Evolutionary conservation across 2,797 vertebrate species (phyloP).

Genomic region (Limnodromus scolopaceus): DNA sequence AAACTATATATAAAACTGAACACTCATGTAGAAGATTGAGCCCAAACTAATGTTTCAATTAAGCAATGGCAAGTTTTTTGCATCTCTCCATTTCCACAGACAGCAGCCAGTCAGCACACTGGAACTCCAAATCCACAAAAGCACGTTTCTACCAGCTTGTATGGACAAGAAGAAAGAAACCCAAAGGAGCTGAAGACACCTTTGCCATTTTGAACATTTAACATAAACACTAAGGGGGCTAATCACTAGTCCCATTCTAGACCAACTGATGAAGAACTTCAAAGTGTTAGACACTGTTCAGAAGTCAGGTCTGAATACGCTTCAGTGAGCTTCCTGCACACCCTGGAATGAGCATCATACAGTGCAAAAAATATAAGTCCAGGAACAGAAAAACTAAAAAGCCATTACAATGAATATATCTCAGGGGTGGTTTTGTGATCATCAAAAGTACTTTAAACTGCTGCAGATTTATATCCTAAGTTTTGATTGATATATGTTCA

Average conservation of each 20-base stretch:
- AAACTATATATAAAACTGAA: not conserved
- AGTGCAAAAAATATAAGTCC: not conserved
- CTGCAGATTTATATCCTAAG: not conserved
- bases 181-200: not conserved
- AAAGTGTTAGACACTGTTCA: not conserved
- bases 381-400: not conserved
- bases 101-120: not conserved
- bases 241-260: not conserved
- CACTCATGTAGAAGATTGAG: not conserved
- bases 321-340: not conserved
- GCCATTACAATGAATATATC: not conserved
- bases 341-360: not conserved
- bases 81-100: not conserved
- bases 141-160: not conserved
- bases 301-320: not conserved
- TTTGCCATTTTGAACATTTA: not conserved
- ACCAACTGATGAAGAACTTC: not conserved
- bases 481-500: not conserved
- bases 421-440: not conserved
- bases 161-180: not conserved
- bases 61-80: not conserved
- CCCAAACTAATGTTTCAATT: not conserved
- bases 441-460: not conserved
- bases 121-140: not conserved
- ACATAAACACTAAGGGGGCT: not conserved